These are phyloP conservation scores for Mus spretus DNA, from an alignment of 2,797 vertebrate species.

Conservation along the genomic window DNA sequence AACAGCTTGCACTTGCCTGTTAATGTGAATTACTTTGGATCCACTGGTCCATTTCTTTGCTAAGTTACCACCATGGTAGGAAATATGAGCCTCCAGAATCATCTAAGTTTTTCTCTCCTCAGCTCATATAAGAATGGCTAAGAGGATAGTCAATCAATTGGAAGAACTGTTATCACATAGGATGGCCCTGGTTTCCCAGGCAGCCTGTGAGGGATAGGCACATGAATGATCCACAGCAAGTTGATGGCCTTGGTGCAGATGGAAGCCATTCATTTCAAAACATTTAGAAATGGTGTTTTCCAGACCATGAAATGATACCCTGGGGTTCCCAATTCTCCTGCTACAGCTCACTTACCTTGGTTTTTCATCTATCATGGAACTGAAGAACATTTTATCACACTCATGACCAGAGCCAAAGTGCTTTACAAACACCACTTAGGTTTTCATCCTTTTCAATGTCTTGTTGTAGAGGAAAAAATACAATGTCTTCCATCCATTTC, in stretches of 20 bases:
- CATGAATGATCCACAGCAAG: background rate
- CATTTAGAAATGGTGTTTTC: background rate
- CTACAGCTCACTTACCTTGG: background rate
- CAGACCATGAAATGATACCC: constrained; percentile 8
- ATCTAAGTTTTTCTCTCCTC: background rate
- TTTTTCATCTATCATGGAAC: background rate
- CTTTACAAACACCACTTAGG: background rate
- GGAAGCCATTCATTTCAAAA: background rate
- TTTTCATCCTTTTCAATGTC: background rate
- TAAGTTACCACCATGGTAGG: accelerated
- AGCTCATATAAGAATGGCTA: background rate
- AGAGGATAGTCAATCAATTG: background rate
- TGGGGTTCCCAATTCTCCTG: background rate
- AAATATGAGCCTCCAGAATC: background rate
- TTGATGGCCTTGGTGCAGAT: background rate
- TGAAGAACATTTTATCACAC: background rate
- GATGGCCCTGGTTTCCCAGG: background rate
- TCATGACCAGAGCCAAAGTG: background rate
- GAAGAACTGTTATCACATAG: background rate
- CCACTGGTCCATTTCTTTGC: background rate
- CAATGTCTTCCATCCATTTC: background rate
- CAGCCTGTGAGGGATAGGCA: background rate
- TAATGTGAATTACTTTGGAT: background rate
- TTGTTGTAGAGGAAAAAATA: background rate
- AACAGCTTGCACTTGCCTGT: accelerated